Percentiles rank a stretch among this genome's conserved stretches.
phyloP scores from a whole-genome alignment of 2,113 vertebrate species.

The Parus major region DNA sequence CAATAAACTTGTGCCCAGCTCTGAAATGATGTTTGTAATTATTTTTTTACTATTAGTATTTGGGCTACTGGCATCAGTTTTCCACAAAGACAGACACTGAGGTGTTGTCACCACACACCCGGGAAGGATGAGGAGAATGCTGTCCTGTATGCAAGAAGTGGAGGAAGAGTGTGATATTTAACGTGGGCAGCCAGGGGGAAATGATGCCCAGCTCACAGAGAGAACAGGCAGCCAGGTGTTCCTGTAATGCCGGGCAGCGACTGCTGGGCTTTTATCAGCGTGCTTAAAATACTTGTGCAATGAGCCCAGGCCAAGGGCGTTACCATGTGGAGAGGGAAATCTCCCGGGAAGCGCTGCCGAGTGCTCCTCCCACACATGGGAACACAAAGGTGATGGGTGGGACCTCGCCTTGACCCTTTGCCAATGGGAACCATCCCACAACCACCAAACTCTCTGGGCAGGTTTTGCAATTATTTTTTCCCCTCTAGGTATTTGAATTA shows the following conservation, averaged over 20 bases:
- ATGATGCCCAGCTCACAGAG: not conserved
- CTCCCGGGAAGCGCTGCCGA: slow-evolving; percentile 22
- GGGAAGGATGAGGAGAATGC: not conserved
- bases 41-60: not conserved
- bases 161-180: not conserved
- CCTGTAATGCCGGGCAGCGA: not conserved
- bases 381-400: slow-evolving; percentile 47
- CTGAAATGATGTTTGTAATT: not conserved
- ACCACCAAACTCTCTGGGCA: slow-evolving; percentile 47
- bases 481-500: slow-evolving; percentile 60
- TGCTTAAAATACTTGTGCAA: slow-evolving; percentile 64
- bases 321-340: slow-evolving; percentile 1
- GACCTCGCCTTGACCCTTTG: slow-evolving; percentile 39
- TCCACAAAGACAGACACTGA: not conserved
- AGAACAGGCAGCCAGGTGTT: not conserved
- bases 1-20: not conserved
- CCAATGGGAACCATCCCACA: slow-evolving; percentile 54
- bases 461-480: slow-evolving; percentile 56
- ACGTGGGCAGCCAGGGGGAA: not conserved
- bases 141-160: not conserved
- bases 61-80: not conserved
- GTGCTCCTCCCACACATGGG: slow-evolving; percentile 43
- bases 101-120: accelerated
- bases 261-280: slow-evolving; percentile 29
- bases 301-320: slow-evolving; percentile 12